Conservation (phyloP, 2,797 vertebrate species). For the Tarsius wallacei region DNA sequence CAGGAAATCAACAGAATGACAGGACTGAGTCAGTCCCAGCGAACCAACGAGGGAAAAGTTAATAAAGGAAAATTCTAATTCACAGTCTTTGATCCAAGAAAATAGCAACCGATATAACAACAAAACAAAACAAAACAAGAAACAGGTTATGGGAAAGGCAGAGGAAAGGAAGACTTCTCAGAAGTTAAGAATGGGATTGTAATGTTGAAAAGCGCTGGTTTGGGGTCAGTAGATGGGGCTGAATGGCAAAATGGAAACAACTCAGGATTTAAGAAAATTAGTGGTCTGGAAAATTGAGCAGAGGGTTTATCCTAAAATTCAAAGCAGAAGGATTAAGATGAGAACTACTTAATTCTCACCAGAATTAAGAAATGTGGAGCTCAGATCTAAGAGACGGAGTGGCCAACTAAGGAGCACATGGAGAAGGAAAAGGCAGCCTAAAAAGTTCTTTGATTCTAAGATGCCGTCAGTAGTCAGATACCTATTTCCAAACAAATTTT, state of each 20-base stretch:
- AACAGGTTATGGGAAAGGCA: not conserved
- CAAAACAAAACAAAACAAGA: not conserved
- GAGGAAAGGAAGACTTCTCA: not conserved
- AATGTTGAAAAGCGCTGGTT: not conserved
- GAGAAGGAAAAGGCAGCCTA: not conserved
- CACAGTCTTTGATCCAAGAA: not conserved
- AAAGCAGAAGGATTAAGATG: slow-evolving; percentile 63
- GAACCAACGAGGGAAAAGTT: not conserved
- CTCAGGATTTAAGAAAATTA: slow-evolving; percentile 3
- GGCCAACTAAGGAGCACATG: not conserved
- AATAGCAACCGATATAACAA: not conserved
- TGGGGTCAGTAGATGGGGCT: not conserved
- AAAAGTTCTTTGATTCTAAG: not conserved
- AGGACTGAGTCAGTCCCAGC: not conserved
- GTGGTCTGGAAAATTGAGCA: slow-evolving; percentile 65
- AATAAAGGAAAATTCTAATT: not conserved
- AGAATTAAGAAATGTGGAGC: not conserved
- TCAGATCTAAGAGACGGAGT: not conserved
- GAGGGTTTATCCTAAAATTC: slow-evolving; percentile 54
- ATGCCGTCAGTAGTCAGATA: not conserved
- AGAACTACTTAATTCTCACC: not conserved
- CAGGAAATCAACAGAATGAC: not conserved
- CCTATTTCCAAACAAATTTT: not conserved
- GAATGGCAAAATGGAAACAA: not conserved
- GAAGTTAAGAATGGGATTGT: not conserved